phyloP scores from a whole-genome alignment of 2,888 invertebrate genomes.

The Halocaridina rubra region DNA sequence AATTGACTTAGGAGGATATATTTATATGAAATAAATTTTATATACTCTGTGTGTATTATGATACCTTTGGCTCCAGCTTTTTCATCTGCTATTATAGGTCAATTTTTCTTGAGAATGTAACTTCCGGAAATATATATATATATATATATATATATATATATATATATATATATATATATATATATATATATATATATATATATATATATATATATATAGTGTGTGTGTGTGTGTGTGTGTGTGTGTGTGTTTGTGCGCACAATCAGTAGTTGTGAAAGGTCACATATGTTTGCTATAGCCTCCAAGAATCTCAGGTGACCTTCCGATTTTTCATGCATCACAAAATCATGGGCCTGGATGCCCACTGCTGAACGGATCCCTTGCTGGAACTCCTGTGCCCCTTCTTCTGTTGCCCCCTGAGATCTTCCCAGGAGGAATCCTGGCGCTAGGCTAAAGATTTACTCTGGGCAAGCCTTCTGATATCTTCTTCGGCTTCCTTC shows the following conservation, averaged over 20 bases:
- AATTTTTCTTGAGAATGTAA: too few relatives aligned
- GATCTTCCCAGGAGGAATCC: not conserved
- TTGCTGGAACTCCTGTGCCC: not conserved
- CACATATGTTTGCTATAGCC: too few relatives aligned
- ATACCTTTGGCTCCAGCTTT: too few relatives aligned
- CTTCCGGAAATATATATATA: not conserved
- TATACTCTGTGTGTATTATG: too few relatives aligned
- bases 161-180: constrained; percentile 10
- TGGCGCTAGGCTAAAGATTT: not conserved
- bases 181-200: not conserved
- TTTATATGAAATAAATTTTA: too few relatives aligned
- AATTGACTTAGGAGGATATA: too few relatives aligned
- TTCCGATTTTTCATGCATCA: not conserved
- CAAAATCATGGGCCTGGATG: constrained; percentile 21
- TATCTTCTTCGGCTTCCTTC: constrained; percentile 40
- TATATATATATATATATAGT: too few relatives aligned
- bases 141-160: constrained; percentile 21
- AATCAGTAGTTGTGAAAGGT: not conserved
- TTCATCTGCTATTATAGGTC: too few relatives aligned
- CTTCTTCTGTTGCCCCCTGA: not conserved
- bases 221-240: not conserved
- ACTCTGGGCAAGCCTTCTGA: not conserved
- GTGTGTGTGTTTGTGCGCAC: not conserved
- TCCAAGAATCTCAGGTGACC: not conserved
- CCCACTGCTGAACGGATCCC: constrained; percentile 6